These are phyloP conservation scores for Rynchops niger DNA, from an alignment of 2,113 vertebrate species.

Conservation along the genomic window DNA sequence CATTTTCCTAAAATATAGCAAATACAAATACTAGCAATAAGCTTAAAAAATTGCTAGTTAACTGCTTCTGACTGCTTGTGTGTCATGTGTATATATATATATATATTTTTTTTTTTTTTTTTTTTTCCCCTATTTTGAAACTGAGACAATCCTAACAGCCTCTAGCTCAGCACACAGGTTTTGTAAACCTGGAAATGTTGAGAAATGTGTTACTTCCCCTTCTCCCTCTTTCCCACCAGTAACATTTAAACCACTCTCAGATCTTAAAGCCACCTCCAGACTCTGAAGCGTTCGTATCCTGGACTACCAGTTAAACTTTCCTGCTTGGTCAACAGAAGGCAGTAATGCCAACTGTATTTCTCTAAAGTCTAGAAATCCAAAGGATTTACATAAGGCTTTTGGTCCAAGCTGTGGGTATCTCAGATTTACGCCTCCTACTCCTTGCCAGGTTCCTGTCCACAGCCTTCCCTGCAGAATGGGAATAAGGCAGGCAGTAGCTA, in stretches of 20 bases:
- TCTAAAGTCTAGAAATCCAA: not conserved
- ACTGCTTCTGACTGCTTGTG: not conserved
- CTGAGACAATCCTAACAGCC: not conserved
- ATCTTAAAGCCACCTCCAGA: constrained; percentile 9
- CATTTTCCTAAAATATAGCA: not conserved
- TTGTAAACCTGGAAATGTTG: not conserved
- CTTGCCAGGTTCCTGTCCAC: not conserved
- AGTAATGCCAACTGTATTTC: not conserved
- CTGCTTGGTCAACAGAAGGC: constrained; percentile 5
- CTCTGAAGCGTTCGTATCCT: not conserved
- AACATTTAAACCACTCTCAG: constrained; percentile 17
- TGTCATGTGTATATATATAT: not conserved
- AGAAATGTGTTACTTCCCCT: not conserved
- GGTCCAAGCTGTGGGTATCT: not conserved
- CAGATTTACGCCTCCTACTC: not conserved
- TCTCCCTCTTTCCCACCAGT: not conserved
- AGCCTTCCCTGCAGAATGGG: not conserved
- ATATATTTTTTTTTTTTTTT: not conserved
- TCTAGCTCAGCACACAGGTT: not conserved
- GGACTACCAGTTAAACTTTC: not conserved
- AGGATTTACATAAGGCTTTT: constrained; percentile 20
- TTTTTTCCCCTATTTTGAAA: not conserved
- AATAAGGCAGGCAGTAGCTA: constrained; percentile 14
- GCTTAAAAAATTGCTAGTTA: not conserved
- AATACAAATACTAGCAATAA: not conserved